A percentile compares a stretch with the other conserved stretches of the same genome.
Conservation (phyloP, 1,140 invertebrate species). For the Brachionus rotundiformis region DNA sequence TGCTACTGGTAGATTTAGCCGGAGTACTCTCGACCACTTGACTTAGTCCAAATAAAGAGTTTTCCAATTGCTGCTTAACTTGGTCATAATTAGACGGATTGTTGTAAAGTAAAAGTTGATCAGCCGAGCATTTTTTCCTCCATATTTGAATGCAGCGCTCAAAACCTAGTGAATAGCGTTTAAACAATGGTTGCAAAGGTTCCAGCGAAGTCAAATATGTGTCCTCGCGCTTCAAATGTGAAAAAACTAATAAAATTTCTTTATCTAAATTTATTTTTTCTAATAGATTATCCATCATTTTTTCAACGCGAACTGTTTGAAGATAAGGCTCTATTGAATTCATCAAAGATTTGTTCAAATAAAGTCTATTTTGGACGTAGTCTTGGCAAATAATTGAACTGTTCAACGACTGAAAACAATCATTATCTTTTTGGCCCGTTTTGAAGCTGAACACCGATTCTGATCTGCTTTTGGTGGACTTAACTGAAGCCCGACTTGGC, state of each 20-base stretch:
- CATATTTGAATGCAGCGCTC: conserved; percentile 50
- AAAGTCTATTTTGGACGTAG: conserved; percentile 47
- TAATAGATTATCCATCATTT: conserved; percentile 15
- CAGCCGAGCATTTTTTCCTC: conserved; percentile 48
- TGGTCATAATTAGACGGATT: background rate
- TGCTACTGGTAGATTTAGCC: background rate
- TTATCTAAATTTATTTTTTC: conserved; percentile 49
- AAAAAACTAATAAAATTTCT: conserved; percentile 44
- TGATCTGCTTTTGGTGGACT: background rate
- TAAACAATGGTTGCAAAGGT: conserved; percentile 46
- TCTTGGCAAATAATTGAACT: conserved; percentile 42
- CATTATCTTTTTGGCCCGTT: background rate
- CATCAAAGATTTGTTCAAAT: conserved; percentile 35
- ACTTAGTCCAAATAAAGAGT: background rate
- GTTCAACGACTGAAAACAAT: background rate
- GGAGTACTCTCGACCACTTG: background rate
- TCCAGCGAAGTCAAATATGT: conserved; percentile 25
- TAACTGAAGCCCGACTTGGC: background rate
- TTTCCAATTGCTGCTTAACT: conserved; percentile 16
- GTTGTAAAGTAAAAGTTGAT: conserved; percentile 31
- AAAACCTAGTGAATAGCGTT: conserved; percentile 29
- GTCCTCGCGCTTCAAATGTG: conserved; percentile 46
- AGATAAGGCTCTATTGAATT: conserved; percentile 46
- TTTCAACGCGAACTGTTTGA: background rate
- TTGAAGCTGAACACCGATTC: conserved; percentile 2